phyloP scores from a whole-genome alignment of 2,888 invertebrate species.

The Cenopis cana region DNA sequence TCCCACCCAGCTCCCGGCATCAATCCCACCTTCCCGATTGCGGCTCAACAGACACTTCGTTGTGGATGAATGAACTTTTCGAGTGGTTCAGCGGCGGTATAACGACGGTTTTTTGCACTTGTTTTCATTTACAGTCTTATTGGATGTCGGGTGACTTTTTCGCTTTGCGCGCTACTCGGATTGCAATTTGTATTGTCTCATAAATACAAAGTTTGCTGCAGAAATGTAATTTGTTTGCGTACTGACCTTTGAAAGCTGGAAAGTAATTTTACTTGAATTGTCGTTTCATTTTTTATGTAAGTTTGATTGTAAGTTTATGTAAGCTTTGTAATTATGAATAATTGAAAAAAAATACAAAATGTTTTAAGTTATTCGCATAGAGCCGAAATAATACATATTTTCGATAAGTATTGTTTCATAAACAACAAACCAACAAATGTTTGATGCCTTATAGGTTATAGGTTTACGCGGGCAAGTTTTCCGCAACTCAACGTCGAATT shows the following conservation, averaged over 20 bases:
- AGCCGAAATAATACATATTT: too few species aligned
- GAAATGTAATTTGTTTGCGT: slow-evolving; percentile 18
- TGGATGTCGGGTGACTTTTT: slow-evolving; percentile 31
- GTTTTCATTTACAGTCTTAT: slow-evolving; percentile 32
- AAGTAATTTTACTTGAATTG: not conserved
- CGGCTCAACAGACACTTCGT: slow-evolving; percentile 44
- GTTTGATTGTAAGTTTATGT: too few species aligned
- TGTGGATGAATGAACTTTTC: slow-evolving; percentile 46
- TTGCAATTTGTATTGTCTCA: slow-evolving; percentile 35
- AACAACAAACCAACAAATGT: too few species aligned
- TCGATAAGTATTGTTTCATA: too few species aligned
- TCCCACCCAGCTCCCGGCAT: slow-evolving; percentile 14
- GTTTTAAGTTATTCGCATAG: too few species aligned
- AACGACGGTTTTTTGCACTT: slow-evolving; percentile 32
- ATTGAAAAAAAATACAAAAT: too few species aligned
- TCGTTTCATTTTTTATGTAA: not conserved
- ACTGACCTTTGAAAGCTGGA: not conserved
- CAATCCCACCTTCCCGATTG: slow-evolving; percentile 31
- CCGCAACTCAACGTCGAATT: too few species aligned
- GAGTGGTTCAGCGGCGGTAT: slow-evolving; percentile 14
- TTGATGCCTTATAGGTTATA: too few species aligned
- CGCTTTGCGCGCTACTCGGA: slow-evolving; percentile 26
- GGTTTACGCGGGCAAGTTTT: too few species aligned
- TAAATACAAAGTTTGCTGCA: slow-evolving; percentile 26
- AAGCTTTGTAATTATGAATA: too few species aligned